Percentiles rank a stretch among this genome's conserved stretches.
Conservation (phyloP, 2,888 invertebrate species). For the Andrena hattorfiana region DNA sequence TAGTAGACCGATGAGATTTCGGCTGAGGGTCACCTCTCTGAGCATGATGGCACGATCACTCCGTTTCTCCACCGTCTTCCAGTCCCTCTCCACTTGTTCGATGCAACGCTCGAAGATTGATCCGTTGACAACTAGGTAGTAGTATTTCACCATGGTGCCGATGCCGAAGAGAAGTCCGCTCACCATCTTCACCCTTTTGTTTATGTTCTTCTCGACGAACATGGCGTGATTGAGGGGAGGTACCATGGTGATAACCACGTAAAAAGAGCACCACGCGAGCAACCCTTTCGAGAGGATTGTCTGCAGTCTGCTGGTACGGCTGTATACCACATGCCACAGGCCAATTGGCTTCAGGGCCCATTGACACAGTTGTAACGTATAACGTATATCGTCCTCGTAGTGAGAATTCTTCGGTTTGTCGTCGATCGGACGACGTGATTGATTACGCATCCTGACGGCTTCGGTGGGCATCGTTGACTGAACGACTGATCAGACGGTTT, state of each 20-base stretch:
- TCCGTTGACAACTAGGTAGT: conserved; percentile 51
- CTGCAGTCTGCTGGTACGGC: conserved; percentile 12
- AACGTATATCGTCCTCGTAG: conserved; percentile 27
- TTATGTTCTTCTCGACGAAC: conserved; percentile 10
- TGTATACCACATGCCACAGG: conserved; percentile 31
- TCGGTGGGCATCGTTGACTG: background rate
- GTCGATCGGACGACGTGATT: background rate
- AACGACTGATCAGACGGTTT: background rate
- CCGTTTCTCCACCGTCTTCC: conserved; percentile 56
- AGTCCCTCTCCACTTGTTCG: conserved; percentile 68
- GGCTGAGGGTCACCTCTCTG: conserved; percentile 60
- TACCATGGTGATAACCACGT: conserved; percentile 22
- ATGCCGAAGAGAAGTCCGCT: conserved; percentile 61
- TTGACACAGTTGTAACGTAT: conserved; percentile 18
- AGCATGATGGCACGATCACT: conserved; percentile 40
- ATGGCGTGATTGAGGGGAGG: conserved; percentile 21
- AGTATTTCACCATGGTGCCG: conserved; percentile 61
- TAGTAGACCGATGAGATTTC: conserved; percentile 52
- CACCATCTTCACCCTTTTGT: conserved; percentile 57
- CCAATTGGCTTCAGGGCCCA: conserved; percentile 40
- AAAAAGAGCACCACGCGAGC: conserved; percentile 4
- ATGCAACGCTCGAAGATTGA: conserved; percentile 59
- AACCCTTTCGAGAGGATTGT: conserved; percentile 2
- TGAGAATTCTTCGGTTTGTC: conserved; percentile 6
- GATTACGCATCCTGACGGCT: conserved; percentile 6